These are phyloP conservation scores for Asobara japonica DNA, from an alignment of 1,140 invertebrate species.

Conservation along the genomic window DNA sequence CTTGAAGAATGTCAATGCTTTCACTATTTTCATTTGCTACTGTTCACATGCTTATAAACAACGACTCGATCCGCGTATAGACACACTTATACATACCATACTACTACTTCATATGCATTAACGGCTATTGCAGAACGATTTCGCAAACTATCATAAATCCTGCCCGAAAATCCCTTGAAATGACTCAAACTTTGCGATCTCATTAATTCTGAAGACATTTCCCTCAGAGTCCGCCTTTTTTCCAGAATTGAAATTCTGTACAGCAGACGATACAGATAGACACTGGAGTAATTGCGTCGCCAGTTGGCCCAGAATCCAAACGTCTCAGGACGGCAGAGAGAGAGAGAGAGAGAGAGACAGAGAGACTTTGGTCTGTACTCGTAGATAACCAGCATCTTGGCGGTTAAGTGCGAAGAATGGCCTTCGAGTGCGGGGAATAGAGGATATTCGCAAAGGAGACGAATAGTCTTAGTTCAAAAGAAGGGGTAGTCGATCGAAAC, in stretches of 20 bases:
- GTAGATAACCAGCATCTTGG: slow-evolving; percentile 35
- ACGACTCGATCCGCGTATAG: too few species aligned
- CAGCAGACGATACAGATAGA: slow-evolving; percentile 35
- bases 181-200: not conserved
- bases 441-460: not conserved
- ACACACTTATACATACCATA: too few species aligned
- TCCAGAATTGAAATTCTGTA: not conserved
- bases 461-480: not conserved
- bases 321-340: not conserved
- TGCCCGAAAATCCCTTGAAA: not conserved
- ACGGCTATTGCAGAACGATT: too few species aligned
- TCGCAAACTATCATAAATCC: not conserved
- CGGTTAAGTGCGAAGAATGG: slow-evolving; percentile 42
- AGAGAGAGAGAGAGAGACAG: not conserved
- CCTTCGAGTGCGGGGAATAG: slow-evolving; percentile 10
- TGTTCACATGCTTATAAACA: too few species aligned
- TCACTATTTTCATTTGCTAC: too few species aligned
- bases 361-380: slow-evolving; percentile 36
- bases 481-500: slow-evolving; percentile 14
- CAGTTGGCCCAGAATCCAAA: slow-evolving; percentile 22
- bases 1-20: too few species aligned
- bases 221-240: not conserved
- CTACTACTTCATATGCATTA: too few species aligned
- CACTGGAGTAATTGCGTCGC: slow-evolving; percentile 55
- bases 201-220: not conserved